phyloP scores from a whole-genome alignment of 2,113 vertebrate species.

The Atherinomorus stipes region DNA sequence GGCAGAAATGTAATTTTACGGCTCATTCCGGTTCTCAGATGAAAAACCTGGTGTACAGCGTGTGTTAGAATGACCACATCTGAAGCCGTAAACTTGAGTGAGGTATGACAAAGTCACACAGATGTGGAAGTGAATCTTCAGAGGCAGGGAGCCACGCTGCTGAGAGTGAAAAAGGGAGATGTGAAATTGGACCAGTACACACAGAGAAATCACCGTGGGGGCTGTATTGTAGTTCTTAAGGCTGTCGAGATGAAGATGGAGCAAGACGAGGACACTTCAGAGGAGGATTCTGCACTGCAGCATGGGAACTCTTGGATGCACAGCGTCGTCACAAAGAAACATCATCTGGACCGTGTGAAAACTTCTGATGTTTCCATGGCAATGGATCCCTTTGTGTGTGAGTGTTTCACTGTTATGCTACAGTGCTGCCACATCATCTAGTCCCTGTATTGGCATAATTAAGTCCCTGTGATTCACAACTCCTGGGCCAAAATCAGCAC shows the following conservation, averaged over 20 bases:
- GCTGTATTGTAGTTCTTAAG: constrained; percentile 45
- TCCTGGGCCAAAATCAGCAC: constrained; percentile 46
- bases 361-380: constrained; percentile 73
- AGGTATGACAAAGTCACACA: constrained; percentile 11
- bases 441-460: constrained; percentile 55
- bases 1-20: neutral
- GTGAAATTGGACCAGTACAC: constrained; percentile 40
- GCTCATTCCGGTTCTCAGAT: neutral
- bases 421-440: constrained; percentile 50
- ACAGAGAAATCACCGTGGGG: constrained; percentile 35
- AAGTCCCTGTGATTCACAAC: constrained; percentile 68
- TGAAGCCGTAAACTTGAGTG: neutral
- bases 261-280: constrained; percentile 55
- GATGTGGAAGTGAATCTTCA: constrained; percentile 32
- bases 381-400: constrained; percentile 44
- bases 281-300: constrained; percentile 57
- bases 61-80: neutral
- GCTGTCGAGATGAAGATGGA: constrained; percentile 36
- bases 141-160: constrained; percentile 31
- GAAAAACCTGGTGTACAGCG: neutral
- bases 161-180: constrained; percentile 35
- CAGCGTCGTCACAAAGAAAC: constrained; percentile 63
- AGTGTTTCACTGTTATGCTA: constrained; percentile 16
- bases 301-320: constrained; percentile 43
- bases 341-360: constrained; percentile 73